A percentile compares a stretch with the other conserved stretches of the same genome.
These are phyloP conservation scores for Bombus consobrinus DNA, from an alignment of 1,140 invertebrate species.

Conservation along the genomic window DNA sequence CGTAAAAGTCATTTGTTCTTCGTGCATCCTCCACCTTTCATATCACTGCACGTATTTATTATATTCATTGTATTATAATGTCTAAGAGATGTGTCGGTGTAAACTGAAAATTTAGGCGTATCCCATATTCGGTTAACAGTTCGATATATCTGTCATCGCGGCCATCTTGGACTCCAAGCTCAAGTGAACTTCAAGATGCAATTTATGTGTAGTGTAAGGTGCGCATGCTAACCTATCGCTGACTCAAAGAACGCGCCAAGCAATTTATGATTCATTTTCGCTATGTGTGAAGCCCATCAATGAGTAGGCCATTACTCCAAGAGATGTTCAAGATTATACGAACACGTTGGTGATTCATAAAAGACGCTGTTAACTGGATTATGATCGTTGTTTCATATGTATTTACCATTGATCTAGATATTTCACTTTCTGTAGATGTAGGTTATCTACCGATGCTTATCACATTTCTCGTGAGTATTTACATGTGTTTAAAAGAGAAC, in stretches of 20 bases:
- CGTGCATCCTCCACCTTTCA: slow-evolving; percentile 33
- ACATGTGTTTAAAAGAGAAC: not conserved
- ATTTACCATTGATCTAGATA: not conserved
- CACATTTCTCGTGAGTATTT: not conserved
- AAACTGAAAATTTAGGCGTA: slow-evolving; percentile 75
- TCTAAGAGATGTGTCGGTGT: slow-evolving; percentile 19
- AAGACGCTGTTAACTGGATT: not conserved
- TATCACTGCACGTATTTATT: slow-evolving; percentile 43
- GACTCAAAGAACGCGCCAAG: slow-evolving; percentile 44
- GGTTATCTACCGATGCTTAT: slow-evolving; percentile 3
- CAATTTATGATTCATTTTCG: slow-evolving; percentile 46
- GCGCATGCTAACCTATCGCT: slow-evolving; percentile 46
- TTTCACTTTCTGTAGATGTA: not conserved
- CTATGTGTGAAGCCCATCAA: not conserved
- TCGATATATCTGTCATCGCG: slow-evolving; percentile 73
- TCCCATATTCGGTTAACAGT: slow-evolving; percentile 79
- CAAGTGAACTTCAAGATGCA: slow-evolving; percentile 42
- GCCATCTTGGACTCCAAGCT: slow-evolving; percentile 76
- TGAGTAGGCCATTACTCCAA: not conserved
- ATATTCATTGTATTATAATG: slow-evolving; percentile 54
- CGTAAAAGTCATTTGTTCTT: slow-evolving; percentile 42
- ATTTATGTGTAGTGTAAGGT: slow-evolving; percentile 9
- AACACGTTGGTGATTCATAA: not conserved
- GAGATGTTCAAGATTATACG: not conserved
- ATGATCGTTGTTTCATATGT: not conserved